Percentiles rank a stretch among this genome's conserved stretches.
Conservation (phyloP, 2,113 vertebrate species). For the Progne subis region DNA sequence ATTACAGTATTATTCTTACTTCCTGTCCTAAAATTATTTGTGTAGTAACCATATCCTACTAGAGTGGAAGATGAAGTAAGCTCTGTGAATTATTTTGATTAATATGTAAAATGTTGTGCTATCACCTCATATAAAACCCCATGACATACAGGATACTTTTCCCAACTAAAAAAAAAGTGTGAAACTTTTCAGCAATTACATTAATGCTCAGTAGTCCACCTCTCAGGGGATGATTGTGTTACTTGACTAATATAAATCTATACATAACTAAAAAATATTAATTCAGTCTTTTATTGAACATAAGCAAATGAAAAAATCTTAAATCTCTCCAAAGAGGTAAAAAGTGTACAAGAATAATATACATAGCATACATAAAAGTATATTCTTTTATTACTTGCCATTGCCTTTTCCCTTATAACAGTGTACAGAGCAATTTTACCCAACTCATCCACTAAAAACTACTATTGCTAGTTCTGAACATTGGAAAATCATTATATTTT, state of each 20-base stretch:
- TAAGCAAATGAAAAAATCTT: background rate
- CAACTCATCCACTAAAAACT: background rate
- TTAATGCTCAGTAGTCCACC: background rate
- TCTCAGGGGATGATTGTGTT: slow-evolving; percentile 19
- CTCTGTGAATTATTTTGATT: slow-evolving; percentile 43
- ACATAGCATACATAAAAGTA: background rate
- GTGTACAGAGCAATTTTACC: background rate
- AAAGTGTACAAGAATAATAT: background rate
- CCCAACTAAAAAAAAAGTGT: slow-evolving; percentile 4
- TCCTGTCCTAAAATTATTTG: slow-evolving; percentile 65
- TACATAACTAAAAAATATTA: background rate
- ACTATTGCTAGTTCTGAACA: background rate
- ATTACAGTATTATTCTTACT: slow-evolving; percentile 69
- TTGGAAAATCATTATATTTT: background rate
- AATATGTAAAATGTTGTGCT: slow-evolving; percentile 39
- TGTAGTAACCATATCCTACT: slow-evolving; percentile 57
- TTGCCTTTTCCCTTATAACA: background rate
- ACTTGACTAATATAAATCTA: background rate
- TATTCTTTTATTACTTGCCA: background rate
- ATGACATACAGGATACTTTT: background rate
- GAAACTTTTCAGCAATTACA: slow-evolving; percentile 44
- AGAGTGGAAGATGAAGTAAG: slow-evolving; percentile 53
- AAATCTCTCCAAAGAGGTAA: background rate
- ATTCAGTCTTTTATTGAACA: background rate
- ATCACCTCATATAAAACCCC: background rate